Conservation (phyloP, 2,113 vertebrate species). For the Dicrurus megarhynchus region DNA sequence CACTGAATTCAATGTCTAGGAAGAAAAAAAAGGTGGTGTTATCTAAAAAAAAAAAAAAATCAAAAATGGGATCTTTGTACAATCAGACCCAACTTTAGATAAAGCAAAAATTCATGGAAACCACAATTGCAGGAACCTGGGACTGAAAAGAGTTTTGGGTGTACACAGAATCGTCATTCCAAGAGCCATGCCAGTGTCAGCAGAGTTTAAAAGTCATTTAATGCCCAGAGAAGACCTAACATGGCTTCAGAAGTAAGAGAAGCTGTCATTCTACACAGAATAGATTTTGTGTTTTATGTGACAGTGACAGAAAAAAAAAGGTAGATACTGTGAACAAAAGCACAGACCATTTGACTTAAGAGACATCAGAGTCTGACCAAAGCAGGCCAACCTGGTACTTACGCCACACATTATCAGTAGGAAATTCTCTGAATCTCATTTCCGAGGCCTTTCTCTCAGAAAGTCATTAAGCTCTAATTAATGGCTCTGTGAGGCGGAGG, state of each 20-base stretch:
- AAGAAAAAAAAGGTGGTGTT: rapidly evolving
- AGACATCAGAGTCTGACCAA: not conserved
- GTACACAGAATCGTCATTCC: not conserved
- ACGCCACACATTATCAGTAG: not conserved
- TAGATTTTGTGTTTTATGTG: not conserved
- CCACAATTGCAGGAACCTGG: not conserved
- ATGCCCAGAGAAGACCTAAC: not conserved
- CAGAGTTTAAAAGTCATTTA: not conserved
- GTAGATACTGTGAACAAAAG: not conserved
- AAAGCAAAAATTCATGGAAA: not conserved
- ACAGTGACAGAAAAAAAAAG: not conserved
- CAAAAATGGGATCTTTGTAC: not conserved
- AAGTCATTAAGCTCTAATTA: conserved; percentile 62
- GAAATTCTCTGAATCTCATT: conserved; percentile 57
- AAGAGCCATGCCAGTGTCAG: not conserved
- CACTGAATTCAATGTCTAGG: not conserved
- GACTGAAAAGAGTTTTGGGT: not conserved
- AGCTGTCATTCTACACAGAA: not conserved
- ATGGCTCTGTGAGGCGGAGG: conserved; percentile 31
- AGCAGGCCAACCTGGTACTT: not conserved
- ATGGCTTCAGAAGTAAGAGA: not conserved
- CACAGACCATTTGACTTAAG: not conserved
- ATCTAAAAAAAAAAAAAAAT: not conserved
- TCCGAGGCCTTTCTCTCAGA: conserved; percentile 39
- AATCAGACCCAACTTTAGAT: not conserved